phyloP scores from a whole-genome alignment of 2,888 invertebrate species.

The Rhingia campestris region DNA sequence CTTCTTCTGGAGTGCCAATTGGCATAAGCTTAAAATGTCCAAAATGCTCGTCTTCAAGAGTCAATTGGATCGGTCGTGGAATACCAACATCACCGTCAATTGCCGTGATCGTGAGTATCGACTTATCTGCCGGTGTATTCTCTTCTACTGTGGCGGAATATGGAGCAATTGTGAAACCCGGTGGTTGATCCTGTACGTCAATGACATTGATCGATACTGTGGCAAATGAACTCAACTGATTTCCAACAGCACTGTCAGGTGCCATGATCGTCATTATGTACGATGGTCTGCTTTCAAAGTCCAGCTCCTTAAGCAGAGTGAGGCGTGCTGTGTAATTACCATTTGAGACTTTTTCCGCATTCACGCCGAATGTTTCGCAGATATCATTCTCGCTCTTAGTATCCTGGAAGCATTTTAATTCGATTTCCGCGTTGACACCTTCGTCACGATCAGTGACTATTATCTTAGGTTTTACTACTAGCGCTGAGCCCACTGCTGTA shows the following conservation, averaged over 20 bases:
- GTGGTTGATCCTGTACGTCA: conserved; percentile 93
- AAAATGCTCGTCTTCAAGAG: conserved; percentile 87
- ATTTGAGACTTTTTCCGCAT: conserved; percentile 86
- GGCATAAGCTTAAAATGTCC: conserved; percentile 87
- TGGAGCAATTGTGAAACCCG: conserved; percentile 90
- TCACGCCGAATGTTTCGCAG: conserved; percentile 87
- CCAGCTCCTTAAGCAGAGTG: conserved; percentile 86
- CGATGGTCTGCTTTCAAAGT: conserved; percentile 90
- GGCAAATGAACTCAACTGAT: conserved; percentile 87
- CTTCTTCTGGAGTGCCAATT: conserved; percentile 83
- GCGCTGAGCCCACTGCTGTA: conserved; percentile 85
- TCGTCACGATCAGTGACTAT: conserved; percentile 89
- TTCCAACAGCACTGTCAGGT: conserved; percentile 85
- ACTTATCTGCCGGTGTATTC: conserved; percentile 87
- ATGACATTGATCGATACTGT: conserved; percentile 89
- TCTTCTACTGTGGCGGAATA: conserved; percentile 91
- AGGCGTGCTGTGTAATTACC: conserved; percentile 89
- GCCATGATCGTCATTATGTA: conserved; percentile 88
- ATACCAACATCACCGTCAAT: conserved; percentile 92
- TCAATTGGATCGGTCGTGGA: conserved; percentile 86
- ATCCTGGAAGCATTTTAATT: conserved; percentile 86
- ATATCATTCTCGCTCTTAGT: conserved; percentile 86
- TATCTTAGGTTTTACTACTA: conserved; percentile 85
- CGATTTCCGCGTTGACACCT: conserved; percentile 88
- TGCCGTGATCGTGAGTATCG: conserved; percentile 88